A percentile compares a stretch with the other conserved stretches of the same genome.
Conservation (phyloP, 2,113 vertebrate genomes). For the Tiliqua scincoides region DNA sequence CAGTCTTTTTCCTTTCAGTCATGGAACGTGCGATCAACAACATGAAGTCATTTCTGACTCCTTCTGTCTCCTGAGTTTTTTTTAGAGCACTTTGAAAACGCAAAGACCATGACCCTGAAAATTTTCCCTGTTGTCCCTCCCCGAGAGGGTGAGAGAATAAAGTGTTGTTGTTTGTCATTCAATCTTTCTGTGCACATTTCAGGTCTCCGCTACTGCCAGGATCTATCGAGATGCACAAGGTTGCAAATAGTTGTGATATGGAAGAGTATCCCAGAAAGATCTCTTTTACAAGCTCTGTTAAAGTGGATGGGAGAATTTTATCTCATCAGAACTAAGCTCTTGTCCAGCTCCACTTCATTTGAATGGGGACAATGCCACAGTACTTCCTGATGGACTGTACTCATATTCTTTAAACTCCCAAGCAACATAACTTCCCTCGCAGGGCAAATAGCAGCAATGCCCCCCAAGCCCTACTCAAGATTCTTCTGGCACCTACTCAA, state of each 20-base stretch:
- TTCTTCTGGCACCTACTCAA: no score
- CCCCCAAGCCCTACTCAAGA: no score
- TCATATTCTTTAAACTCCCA: background rate
- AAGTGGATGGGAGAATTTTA: background rate
- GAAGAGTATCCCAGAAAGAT: background rate
- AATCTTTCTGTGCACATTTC: slow-evolving; percentile 63
- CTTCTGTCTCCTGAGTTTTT: slow-evolving; percentile 64
- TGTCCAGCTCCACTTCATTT: background rate
- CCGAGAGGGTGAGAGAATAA: slow-evolving; percentile 52
- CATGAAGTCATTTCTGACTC: slow-evolving; percentile 69
- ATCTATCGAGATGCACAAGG: slow-evolving; percentile 44
- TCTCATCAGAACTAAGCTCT: background rate
- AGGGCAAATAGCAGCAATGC: no score
- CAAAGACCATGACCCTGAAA: slow-evolving; percentile 66
- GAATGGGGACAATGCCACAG: background rate
- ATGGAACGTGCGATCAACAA: slow-evolving; percentile 64
- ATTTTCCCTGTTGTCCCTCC: slow-evolving; percentile 46
- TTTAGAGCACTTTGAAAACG: slow-evolving; percentile 76
- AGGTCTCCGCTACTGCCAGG: slow-evolving; percentile 41
- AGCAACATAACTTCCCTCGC: background rate
- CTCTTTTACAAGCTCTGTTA: background rate
- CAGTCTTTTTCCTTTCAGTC: slow-evolving; percentile 57
- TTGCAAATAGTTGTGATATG: slow-evolving; percentile 50
- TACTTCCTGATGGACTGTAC: background rate
- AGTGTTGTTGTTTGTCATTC: slow-evolving; percentile 68